Conservation (phyloP, 2,888 invertebrate species). For the Heliconius ethilla region DNA sequence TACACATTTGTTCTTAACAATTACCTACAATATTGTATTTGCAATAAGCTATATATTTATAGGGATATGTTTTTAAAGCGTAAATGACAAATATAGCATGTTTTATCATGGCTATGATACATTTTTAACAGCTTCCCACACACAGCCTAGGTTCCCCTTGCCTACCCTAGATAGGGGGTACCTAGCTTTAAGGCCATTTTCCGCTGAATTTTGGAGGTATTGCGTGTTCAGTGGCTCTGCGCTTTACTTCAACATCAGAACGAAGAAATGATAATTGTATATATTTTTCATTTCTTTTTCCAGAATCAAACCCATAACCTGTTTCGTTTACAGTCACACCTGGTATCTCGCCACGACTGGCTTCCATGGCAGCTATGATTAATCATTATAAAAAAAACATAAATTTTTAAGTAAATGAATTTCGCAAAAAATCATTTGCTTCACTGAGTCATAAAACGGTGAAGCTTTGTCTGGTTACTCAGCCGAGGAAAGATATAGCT, state of each 20-base stretch:
- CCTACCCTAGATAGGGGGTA: too few relatives aligned
- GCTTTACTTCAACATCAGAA: too few relatives aligned
- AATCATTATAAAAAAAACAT: constrained; percentile 1
- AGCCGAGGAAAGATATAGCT: not conserved
- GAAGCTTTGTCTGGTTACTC: constrained; percentile 8
- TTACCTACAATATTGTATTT: constrained; percentile 36
- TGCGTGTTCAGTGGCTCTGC: too few relatives aligned
- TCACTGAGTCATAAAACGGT: constrained; percentile 9
- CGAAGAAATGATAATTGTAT: too few relatives aligned
- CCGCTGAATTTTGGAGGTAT: too few relatives aligned
- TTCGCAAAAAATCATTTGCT: constrained; percentile 9
- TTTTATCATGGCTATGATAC: constrained; percentile 4
- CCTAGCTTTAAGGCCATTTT: too few relatives aligned
- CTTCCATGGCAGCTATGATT: not conserved
- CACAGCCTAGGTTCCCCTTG: too few relatives aligned
- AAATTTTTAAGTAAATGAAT: not conserved
- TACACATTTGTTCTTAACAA: constrained; percentile 36
- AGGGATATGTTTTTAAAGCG: not conserved
- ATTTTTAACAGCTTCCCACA: not conserved
- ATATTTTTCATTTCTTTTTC: too few relatives aligned
- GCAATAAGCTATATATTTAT: constrained; percentile 24
- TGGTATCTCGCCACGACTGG: too few relatives aligned
- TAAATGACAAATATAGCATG: not conserved
- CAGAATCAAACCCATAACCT: too few relatives aligned
- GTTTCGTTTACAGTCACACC: too few relatives aligned